These are phyloP conservation scores for Ephialtes manifestator DNA, from an alignment of 2,888 invertebrate genomes.

Conservation along the genomic window DNA sequence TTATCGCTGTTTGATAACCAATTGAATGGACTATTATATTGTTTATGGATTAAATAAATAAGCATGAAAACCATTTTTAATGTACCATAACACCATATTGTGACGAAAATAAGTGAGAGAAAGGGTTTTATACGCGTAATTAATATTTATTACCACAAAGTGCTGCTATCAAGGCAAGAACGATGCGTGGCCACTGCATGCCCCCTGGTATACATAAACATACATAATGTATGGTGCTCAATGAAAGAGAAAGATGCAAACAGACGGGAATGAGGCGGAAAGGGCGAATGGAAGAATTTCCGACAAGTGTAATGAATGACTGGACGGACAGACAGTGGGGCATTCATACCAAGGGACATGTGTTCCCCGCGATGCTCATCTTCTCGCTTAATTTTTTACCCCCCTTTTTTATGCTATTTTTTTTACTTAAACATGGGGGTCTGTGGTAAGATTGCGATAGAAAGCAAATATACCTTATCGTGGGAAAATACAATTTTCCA, in stretches of 20 bases:
- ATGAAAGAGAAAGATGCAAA: slow-evolving; percentile 26
- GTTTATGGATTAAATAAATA: neutral
- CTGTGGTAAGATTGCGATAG: slow-evolving; percentile 36
- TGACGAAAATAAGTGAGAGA: slow-evolving; percentile 11
- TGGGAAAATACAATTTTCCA: slow-evolving; percentile 36
- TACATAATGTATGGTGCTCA: slow-evolving; percentile 3
- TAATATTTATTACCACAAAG: slow-evolving; percentile 8
- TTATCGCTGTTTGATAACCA: too few species aligned
- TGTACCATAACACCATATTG: neutral
- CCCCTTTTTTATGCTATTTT: slow-evolving; percentile 1
- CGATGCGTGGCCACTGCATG: slow-evolving; percentile 10
- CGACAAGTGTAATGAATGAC: slow-evolving; percentile 62
- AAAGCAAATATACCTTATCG: slow-evolving; percentile 26
- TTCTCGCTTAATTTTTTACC: slow-evolving; percentile 25
- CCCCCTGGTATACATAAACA: slow-evolving; percentile 5
- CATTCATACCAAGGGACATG: slow-evolving; percentile 64
- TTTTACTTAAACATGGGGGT: slow-evolving; percentile 30
- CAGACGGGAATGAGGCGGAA: slow-evolving; percentile 38
- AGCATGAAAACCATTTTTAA: neutral
- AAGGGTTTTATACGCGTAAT: slow-evolving; percentile 12
- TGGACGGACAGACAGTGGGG: slow-evolving; percentile 54
- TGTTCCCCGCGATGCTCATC: slow-evolving; percentile 55
- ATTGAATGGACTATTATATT: neutral
- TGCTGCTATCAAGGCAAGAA: slow-evolving; percentile 8
- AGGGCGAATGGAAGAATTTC: slow-evolving; percentile 59